Evolutionary conservation across 2,113 vertebrate genomes (phyloP).

Genomic region (Tenebrosternarchus preto): DNA sequence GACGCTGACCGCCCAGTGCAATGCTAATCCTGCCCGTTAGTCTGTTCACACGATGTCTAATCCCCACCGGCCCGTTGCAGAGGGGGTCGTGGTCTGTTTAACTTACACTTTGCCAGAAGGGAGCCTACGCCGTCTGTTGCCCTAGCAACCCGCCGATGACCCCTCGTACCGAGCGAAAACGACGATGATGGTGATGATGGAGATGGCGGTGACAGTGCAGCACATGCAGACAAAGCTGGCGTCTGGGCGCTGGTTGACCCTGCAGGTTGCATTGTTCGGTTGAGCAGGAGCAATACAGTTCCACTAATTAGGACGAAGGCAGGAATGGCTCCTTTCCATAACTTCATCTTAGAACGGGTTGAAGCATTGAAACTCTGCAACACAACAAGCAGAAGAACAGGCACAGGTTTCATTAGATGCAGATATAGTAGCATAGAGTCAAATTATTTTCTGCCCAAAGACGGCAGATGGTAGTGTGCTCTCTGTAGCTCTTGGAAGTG

Average conservation of each 20-base stretch:
- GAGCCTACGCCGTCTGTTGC: constrained; percentile 68
- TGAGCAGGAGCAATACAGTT: constrained; percentile 80
- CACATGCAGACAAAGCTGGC: constrained; percentile 41
- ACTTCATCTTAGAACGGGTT: constrained; percentile 91
- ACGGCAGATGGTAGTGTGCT: background rate
- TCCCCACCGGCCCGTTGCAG: constrained; percentile 12
- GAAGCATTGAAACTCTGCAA: constrained; percentile 88
- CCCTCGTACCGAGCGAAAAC: constrained; percentile 42
- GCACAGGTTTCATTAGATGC: constrained; percentile 26
- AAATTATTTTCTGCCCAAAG: background rate
- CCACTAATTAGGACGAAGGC: constrained; percentile 85
- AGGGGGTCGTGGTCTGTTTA: constrained; percentile 42
- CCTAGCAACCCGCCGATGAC: constrained; percentile 61
- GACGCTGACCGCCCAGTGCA: background rate
- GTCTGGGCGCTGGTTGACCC: constrained; percentile 51
- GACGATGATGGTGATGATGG: constrained; percentile 46
- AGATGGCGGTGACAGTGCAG: constrained; percentile 47
- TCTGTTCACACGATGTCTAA: constrained; percentile 46
- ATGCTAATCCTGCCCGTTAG: background rate
- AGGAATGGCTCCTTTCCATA: constrained; percentile 90
- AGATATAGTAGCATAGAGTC: constrained; percentile 44
- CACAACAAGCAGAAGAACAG: constrained; percentile 61
- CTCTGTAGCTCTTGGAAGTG: background rate
- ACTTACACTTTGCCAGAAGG: constrained; percentile 77
- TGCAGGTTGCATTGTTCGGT: constrained; percentile 74